phyloP scores from a whole-genome alignment of 2,888 invertebrate genomes.

The Polymixis lichenea region DNA sequence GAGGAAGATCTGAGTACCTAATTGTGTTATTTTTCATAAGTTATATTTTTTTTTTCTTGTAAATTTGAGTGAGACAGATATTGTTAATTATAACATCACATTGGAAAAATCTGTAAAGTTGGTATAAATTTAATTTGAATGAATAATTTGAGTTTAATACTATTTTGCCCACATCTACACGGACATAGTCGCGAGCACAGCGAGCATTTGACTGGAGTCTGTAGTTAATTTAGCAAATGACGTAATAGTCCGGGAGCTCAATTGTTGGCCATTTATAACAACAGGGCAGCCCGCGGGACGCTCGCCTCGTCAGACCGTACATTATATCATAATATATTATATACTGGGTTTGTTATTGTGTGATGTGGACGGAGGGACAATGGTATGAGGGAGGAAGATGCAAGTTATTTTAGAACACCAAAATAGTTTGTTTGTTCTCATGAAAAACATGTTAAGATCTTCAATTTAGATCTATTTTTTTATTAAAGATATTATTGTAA shows the following conservation, averaged over 20 bases:
- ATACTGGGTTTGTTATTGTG: not conserved
- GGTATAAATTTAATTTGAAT: too few species aligned
- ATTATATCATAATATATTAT: not conserved
- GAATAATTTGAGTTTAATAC: not conserved
- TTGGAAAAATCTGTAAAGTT: too few species aligned
- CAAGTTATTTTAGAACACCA: not conserved
- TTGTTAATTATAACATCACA: too few species aligned
- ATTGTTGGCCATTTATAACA: slow-evolving; percentile 48
- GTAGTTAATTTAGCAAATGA: slow-evolving; percentile 57
- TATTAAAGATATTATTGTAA: not conserved
- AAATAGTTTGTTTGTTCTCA: not conserved
- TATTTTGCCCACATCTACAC: too few species aligned
- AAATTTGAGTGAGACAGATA: too few species aligned
- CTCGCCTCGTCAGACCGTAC: slow-evolving; percentile 3
- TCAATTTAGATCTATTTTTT: not conserved
- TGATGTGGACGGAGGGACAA: not conserved
- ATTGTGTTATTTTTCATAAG: too few species aligned
- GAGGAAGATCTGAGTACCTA: too few species aligned
- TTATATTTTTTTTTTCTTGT: too few species aligned
- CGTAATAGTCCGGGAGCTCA: slow-evolving; percentile 40
- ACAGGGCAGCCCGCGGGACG: slow-evolving; percentile 43
- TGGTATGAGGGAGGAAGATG: too few species aligned
- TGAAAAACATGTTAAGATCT: not conserved
- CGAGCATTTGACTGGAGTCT: not conserved
- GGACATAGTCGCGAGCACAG: not conserved